Base-by-base conservation (phyloP, 1,140 invertebrate genomes). In the Drosophila micromelanica region DNA sequence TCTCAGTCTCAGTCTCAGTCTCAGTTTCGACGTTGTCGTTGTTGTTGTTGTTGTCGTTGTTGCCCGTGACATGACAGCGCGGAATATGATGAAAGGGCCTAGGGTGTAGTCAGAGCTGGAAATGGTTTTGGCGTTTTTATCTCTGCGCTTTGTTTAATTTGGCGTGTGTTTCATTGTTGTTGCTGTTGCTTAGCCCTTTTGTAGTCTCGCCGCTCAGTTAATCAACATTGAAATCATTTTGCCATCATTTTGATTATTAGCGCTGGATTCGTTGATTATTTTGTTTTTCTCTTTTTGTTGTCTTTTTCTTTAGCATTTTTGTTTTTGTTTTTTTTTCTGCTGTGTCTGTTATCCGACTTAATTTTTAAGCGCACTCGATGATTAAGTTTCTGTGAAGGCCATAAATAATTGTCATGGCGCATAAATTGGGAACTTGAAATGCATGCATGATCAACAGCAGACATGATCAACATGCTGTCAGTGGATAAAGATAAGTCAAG, bases 191-290 rank as follows among this genome's bases (percentile, higher is more conserved):
- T 86, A 69, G 57, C 81, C 78, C 80, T 85, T 85, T 85, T 85
- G 80, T 85, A 87, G 81, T 85, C 62, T 49, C 62, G 81, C 81
- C 81, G 82, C 78, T 75, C 74, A 71, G 78, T 85, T 87, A 87
- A 87, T 87, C 82, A 85, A 81, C 82, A 87, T 85, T 75, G 70
- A 85, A 87, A 87, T 85, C 78, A 87, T 85, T 86, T 85, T 85
- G 81, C 81, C 74, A 81, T 87, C 70, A 75, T 85, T 87, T 81
- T 87, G 74, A 78, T 85, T 87, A 81, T 87, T 87, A 76, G 75
- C 69, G 42, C 69, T 71, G 71, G 62, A 48, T 60, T 38, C 55
- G 49, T 71, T 75, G 80, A 82, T 81, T 74, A 59, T 64, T 81
- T 62, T 32, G 46, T 40, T 60, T 12, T 38, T 27, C 13, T 52